Conservation (phyloP, 1,140 invertebrate genomes). For the Scylla paramamosain region DNA sequence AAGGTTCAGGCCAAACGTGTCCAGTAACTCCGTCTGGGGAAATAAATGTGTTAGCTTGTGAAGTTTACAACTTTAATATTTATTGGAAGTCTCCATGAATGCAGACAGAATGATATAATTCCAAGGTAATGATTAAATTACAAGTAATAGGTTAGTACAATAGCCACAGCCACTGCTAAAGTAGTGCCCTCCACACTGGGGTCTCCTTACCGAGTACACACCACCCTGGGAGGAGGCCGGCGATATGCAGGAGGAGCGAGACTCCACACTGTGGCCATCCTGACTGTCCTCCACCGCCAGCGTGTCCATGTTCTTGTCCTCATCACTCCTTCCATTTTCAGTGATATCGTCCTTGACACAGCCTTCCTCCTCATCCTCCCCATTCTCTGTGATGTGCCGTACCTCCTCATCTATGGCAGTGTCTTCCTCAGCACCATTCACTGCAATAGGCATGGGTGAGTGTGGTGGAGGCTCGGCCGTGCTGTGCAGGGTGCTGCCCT, state of each 20-base stretch:
- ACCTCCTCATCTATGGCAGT: constrained; percentile 68
- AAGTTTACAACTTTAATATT: background rate
- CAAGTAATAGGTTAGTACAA: too few relatives aligned
- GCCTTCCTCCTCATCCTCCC: constrained; percentile 26
- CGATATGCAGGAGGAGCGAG: constrained; percentile 86
- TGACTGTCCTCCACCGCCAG: constrained; percentile 74
- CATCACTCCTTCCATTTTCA: constrained; percentile 47
- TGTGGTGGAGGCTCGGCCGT: background rate
- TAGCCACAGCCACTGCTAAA: too few relatives aligned
- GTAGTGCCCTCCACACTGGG: too few relatives aligned
- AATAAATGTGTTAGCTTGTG: background rate
- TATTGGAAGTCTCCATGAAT: too few relatives aligned
- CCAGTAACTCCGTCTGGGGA: constrained; percentile 86
- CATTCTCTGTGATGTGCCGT: constrained; percentile 60
- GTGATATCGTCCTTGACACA: background rate
- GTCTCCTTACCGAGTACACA: constrained; percentile 86
- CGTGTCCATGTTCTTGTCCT: constrained; percentile 71
- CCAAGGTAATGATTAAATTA: too few relatives aligned
- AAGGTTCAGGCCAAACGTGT: constrained; percentile 93
- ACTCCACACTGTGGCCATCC: constrained; percentile 80
- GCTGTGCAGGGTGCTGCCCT: background rate
- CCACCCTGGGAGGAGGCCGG: constrained; percentile 92
- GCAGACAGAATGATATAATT: too few relatives aligned
- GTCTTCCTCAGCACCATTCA: constrained; percentile 73
- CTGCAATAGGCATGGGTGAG: constrained; percentile 51